phyloP scores from a whole-genome alignment of 2,888 invertebrate genomes.

The Dryobota labecula region DNA sequence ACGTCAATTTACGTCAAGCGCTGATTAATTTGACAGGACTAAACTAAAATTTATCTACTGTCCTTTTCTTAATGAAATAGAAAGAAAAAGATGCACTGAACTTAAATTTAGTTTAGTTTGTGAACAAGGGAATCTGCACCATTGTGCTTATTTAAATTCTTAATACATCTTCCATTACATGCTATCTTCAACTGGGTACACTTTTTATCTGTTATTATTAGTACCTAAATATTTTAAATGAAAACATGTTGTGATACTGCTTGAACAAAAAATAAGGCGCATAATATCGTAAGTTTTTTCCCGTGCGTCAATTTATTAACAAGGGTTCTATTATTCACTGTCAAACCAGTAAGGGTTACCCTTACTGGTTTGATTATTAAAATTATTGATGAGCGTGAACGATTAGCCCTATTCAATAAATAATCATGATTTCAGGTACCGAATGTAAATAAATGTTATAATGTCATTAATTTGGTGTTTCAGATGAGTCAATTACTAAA shows the following conservation, averaged over 20 bases:
- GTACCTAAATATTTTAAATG: not conserved
- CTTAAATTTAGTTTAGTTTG: too few species aligned
- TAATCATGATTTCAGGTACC: not conserved
- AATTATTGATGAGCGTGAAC: not conserved
- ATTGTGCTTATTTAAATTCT: constrained; percentile 1
- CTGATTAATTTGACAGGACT: too few species aligned
- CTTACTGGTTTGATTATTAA: not conserved
- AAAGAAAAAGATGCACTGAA: too few species aligned
- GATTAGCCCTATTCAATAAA: not conserved
- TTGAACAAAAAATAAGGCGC: not conserved
- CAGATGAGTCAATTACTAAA: constrained; percentile 93
- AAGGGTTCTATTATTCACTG: not conserved
- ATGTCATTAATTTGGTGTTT: constrained; percentile 57
- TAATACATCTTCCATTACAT: not conserved
- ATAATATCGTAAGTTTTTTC: not conserved
- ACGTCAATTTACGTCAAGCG: too few species aligned
- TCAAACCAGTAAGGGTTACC: too few species aligned
- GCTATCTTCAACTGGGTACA: not conserved
- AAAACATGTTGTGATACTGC: constrained; percentile 1
- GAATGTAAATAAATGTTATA: not conserved
- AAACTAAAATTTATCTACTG: too few species aligned
- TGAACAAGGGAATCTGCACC: too few species aligned
- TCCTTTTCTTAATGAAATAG: too few species aligned
- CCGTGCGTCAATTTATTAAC: not conserved
- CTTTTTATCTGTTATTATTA: not conserved